These are phyloP conservation scores for Synergus gifuensis DNA, from an alignment of 2,888 invertebrate genomes.

Conservation along the genomic window DNA sequence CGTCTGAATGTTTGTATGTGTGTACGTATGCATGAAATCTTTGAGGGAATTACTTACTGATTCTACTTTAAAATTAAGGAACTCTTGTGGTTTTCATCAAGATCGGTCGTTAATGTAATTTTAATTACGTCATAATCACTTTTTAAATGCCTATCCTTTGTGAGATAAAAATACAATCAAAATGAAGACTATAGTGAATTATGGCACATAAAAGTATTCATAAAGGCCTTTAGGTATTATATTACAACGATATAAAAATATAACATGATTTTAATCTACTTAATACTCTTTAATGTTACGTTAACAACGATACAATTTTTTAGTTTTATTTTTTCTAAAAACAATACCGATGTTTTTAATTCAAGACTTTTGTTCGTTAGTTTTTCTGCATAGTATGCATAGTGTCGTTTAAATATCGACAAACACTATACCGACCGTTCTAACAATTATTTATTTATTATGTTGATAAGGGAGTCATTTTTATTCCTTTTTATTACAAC, in stretches of 20 bases:
- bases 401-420: not conserved
- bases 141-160: conserved; percentile 35
- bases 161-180: not conserved
- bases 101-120: conserved; percentile 43
- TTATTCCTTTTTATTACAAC: not conserved
- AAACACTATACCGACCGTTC: not conserved
- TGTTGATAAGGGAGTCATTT: not conserved
- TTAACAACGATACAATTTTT: no score
- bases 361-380: no score
- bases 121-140: conserved; percentile 42
- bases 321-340: no score
- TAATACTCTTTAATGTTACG: not conserved
- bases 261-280: not conserved
- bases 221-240: not conserved
- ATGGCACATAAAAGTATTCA: not conserved
- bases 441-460: not conserved
- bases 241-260: not conserved
- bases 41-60: not conserved
- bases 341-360: not conserved
- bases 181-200: not conserved
- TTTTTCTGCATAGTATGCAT: not conserved
- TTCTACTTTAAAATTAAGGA: conserved; percentile 1
- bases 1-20: not conserved
- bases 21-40: not conserved
- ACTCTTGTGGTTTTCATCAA: conserved; percentile 5